Evolutionary conservation across 2,113 vertebrate genomes (phyloP).

Genomic region (Marcusenius ussheri): DNA sequence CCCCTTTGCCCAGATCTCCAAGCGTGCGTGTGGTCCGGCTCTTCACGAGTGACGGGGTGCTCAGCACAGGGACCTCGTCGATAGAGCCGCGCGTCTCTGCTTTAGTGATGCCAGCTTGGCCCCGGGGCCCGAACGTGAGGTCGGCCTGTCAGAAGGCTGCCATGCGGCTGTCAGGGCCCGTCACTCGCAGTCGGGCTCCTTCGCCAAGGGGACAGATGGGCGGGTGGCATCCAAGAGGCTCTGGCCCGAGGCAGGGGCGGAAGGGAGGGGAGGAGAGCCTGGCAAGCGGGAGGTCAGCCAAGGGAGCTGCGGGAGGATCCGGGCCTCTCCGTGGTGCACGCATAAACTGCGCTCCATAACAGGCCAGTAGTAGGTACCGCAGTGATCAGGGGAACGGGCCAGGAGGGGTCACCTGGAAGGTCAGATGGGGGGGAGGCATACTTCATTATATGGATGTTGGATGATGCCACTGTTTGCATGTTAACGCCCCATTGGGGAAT

Average conservation of each 20-base stretch:
- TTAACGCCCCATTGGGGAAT: not conserved
- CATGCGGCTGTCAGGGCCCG: not conserved
- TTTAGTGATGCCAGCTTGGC: not conserved
- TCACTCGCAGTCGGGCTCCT: not conserved
- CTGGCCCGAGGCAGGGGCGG: not conserved
- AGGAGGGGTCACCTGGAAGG: not conserved
- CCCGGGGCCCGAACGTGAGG: not conserved
- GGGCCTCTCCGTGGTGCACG: too few relatives aligned
- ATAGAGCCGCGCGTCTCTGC: not conserved
- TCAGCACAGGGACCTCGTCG: not conserved
- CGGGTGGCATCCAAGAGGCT: not conserved
- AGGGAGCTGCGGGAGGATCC: not conserved
- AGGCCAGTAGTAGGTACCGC: not conserved
- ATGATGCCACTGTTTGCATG: not conserved
- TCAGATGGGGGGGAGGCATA: not conserved
- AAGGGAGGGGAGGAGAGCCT: not conserved
- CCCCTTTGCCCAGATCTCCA: not conserved
- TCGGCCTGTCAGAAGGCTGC: not conserved
- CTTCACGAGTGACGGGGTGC: too few relatives aligned
- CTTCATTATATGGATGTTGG: not conserved
- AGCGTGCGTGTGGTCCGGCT: not conserved
- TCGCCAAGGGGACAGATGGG: constrained; percentile 7
- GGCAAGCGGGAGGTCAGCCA: not conserved
- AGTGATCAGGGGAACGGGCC: not conserved
- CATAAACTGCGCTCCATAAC: not conserved